Percentiles rank a stretch among this genome's conserved stretches.
These are phyloP conservation scores for Heliconius sara DNA, from an alignment of 2,888 invertebrate species.

Conservation along the genomic window DNA sequence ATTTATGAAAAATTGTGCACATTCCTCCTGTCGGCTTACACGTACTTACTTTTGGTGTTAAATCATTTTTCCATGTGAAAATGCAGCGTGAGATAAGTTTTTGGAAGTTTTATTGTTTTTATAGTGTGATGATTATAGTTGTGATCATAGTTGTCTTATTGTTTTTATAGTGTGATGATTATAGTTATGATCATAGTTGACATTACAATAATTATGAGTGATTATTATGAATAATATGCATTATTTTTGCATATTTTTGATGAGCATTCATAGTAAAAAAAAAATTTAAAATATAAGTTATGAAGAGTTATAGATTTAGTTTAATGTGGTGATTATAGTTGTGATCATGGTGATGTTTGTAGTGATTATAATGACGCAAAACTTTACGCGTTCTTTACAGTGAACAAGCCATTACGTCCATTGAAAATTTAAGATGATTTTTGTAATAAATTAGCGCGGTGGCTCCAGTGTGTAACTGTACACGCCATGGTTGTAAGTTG, in stretches of 20 bases:
- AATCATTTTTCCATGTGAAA: slow-evolving; percentile 22
- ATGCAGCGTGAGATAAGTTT: neutral
- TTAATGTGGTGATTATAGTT: too few species aligned
- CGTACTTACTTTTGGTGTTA: slow-evolving; percentile 19
- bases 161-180: neutral
- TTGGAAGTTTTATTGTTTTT: neutral
- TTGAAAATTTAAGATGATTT: too few species aligned
- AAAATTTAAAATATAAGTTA: neutral
- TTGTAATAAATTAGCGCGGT: too few species aligned
- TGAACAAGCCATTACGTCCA: too few species aligned
- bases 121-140: neutral
- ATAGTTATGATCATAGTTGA: neutral
- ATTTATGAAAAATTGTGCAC: slow-evolving; percentile 38
- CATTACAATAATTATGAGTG: neutral
- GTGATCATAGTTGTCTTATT: neutral
- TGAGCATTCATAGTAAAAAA: neutral
- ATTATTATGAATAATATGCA: neutral
- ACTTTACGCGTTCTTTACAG: too few species aligned
- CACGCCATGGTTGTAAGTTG: too few species aligned
- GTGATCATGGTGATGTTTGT: too few species aligned
- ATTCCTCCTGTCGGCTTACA: slow-evolving; percentile 27
- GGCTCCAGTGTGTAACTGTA: too few species aligned
- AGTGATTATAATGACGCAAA: too few species aligned
- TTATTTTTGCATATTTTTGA: neutral
- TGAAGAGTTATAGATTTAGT: too few species aligned